Conservation (phyloP, 1,140 invertebrate species). For the Drosophila chauvacae region DNA sequence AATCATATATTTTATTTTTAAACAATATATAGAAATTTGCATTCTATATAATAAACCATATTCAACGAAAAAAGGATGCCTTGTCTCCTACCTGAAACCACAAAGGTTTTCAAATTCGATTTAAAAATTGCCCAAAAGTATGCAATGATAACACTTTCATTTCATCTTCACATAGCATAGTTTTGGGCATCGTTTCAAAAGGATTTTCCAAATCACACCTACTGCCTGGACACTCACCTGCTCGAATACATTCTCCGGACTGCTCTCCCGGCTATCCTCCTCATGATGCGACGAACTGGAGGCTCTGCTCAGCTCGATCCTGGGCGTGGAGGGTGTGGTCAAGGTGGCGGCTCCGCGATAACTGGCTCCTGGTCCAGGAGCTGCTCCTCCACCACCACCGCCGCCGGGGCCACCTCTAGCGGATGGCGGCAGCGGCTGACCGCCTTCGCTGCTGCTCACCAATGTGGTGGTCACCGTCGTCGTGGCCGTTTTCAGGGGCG, state of each 20-base stretch:
- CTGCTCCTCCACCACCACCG: neutral
- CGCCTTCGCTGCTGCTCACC: conserved; percentile 71
- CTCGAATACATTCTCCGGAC: conserved; percentile 86
- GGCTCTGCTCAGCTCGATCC: conserved; percentile 94
- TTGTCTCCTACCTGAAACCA: neutral
- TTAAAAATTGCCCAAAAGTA: neutral
- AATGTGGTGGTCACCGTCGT: conserved; percentile 68
- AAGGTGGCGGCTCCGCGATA: conserved; percentile 81
- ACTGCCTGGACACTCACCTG: conserved; percentile 67
- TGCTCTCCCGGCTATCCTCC: conserved; percentile 91
- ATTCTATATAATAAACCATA: neutral
- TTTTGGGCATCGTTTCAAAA: neutral
- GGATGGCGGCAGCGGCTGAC: conserved; percentile 56
- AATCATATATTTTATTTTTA: neutral
- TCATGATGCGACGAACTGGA: conserved; percentile 93
- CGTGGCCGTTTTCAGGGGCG: conserved; percentile 76
- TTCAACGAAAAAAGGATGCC: neutral
- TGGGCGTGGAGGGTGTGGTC: conserved; percentile 90
- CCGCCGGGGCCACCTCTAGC: neutral
- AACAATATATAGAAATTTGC: neutral
- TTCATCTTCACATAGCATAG: neutral
- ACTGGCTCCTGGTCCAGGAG: neutral
- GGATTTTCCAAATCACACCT: conserved; percentile 11
- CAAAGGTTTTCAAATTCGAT: neutral
- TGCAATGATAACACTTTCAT: neutral